A percentile compares a stretch with the other conserved stretches of the same genome.
phyloP scores from a whole-genome alignment of 1,140 invertebrate species.

The Micrasema longulum region DNA sequence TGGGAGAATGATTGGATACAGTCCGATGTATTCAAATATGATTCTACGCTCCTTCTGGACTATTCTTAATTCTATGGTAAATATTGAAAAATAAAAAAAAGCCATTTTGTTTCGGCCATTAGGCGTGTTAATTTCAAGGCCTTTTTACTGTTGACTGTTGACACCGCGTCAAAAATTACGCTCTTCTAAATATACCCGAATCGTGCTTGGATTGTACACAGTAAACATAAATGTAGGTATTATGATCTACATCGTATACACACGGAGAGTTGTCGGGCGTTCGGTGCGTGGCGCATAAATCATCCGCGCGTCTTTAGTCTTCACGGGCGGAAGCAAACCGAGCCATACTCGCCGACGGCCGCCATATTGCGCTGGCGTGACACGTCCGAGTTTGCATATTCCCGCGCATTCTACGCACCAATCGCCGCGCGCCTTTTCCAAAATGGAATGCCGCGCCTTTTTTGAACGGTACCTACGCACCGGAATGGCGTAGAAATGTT shows the following conservation, averaged over 20 bases:
- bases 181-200: background rate
- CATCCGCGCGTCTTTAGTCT: slow-evolving; percentile 20
- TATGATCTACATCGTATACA: background rate
- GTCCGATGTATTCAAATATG: too few relatives aligned
- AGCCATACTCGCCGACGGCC: slow-evolving; percentile 18
- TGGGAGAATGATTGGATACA: too few relatives aligned
- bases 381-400: slow-evolving; percentile 1
- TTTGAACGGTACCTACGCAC: slow-evolving; percentile 10
- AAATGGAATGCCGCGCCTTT: slow-evolving; percentile 28
- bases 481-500: background rate
- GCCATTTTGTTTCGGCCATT: too few relatives aligned
- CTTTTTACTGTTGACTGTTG: background rate
- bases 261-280: background rate
- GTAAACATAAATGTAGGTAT: background rate
- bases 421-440: slow-evolving; percentile 7
- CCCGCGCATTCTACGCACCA: slow-evolving; percentile 28
- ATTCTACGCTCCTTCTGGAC: too few relatives aligned
- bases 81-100: too few relatives aligned
- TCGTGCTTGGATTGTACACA: background rate
- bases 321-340: slow-evolving; percentile 19
- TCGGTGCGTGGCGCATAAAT: slow-evolving; percentile 34
- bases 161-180: background rate
- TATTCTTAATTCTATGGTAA: too few relatives aligned
- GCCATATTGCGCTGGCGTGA: background rate
- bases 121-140: slow-evolving; percentile 12